Evolutionary conservation across 2,888 invertebrate species (phyloP).

Genomic region (Drosophila nr. perissopoda): DNA sequence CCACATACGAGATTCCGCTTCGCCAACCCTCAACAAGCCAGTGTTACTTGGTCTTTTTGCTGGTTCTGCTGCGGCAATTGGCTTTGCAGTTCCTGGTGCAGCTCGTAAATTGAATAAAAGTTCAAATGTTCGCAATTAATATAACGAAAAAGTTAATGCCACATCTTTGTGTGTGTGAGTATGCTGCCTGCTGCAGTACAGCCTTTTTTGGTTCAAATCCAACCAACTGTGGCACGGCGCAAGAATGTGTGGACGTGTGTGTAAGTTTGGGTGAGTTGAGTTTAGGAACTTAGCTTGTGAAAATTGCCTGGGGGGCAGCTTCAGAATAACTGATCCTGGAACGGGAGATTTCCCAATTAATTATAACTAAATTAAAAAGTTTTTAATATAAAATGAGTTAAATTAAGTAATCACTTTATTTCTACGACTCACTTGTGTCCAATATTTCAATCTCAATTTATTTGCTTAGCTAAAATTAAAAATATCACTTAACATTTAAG

Average conservation of each 20-base stretch:
- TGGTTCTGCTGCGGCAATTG: slow-evolving; percentile 34
- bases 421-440: neutral
- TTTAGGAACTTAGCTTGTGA: slow-evolving; percentile 3
- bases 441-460: neutral
- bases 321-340: neutral
- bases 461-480: neutral
- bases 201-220: slow-evolving; percentile 20
- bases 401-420: neutral
- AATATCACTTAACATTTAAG: neutral
- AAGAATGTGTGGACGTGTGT: neutral
- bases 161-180: slow-evolving; percentile 11
- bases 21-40: neutral
- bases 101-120: slow-evolving; percentile 84
- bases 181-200: slow-evolving; percentile 19
- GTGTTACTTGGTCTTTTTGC: slow-evolving; percentile 39
- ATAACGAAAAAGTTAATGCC: slow-evolving; percentile 82
- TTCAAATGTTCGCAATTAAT: slow-evolving; percentile 84
- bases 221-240: slow-evolving; percentile 46
- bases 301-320: neutral
- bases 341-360: neutral
- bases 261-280: slow-evolving; percentile 2
- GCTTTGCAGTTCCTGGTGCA: slow-evolving; percentile 39
- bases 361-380: neutral
- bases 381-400: neutral
- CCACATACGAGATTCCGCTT: slow-evolving; percentile 5